Evolutionary conservation across 2,113 vertebrate species (phyloP).

Genomic region (Tonatia bakeri): DNA sequence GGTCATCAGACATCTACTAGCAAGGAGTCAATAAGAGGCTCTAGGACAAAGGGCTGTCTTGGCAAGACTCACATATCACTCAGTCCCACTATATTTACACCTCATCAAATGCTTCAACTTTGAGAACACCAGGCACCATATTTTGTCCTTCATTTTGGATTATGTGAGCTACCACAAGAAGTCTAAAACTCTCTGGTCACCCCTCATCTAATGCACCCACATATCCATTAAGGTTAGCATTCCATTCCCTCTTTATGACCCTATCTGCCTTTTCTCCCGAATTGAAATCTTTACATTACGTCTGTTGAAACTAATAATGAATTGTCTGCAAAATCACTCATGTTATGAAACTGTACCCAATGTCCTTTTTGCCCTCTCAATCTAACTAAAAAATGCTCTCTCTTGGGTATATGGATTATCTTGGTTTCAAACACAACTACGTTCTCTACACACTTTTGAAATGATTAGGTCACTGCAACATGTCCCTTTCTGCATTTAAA

Average conservation of each 20-base stretch:
- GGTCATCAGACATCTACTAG: background rate
- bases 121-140: background rate
- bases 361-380: background rate
- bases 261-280: background rate
- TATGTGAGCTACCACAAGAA: background rate
- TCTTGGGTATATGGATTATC: background rate
- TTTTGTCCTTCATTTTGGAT: background rate
- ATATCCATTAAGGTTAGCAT: rapidly evolving
- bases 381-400: background rate
- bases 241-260: background rate
- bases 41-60: background rate
- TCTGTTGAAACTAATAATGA: background rate
- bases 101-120: background rate
- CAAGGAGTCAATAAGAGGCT: background rate
- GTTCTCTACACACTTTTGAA: background rate
- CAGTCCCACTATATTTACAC: background rate
- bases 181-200: background rate
- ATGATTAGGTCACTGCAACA: background rate
- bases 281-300: background rate
- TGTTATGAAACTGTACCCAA: background rate
- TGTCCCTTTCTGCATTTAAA: background rate
- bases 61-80: background rate
- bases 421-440: background rate
- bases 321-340: background rate
- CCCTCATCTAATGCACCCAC: background rate